A percentile compares a stretch with the other conserved stretches of the same genome.
Conservation (phyloP, 1,140 invertebrate genomes). For the Teleogryllus occipitalis region DNA sequence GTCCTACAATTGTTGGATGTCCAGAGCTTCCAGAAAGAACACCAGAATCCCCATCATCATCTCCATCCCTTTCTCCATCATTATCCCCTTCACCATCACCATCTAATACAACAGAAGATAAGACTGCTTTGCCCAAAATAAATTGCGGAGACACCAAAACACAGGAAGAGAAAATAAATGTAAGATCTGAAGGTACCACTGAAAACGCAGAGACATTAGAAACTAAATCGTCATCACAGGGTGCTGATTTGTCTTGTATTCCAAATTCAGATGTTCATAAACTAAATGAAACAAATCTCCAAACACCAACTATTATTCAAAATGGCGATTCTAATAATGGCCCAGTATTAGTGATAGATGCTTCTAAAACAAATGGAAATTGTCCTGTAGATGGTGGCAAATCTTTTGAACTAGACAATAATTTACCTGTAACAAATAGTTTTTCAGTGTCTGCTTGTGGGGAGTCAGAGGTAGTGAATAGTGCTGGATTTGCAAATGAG, state of each 20-base stretch:
- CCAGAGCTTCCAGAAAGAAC: neutral
- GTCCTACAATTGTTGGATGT: neutral
- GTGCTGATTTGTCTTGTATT: neutral
- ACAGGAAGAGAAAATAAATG: neutral
- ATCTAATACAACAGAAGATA: conserved; percentile 8
- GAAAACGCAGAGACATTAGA: neutral
- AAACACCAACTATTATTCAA: neutral
- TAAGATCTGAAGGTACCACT: neutral
- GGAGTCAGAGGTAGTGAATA: neutral
- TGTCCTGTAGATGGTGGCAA: neutral
- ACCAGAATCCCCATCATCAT: neutral
- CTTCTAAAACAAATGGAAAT: neutral
- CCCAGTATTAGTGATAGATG: neutral
- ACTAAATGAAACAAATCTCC: neutral
- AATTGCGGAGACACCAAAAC: neutral
- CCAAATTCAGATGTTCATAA: neutral
- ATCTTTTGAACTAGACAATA: neutral
- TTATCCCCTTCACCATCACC: neutral
- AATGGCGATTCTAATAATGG: neutral
- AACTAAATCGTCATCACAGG: too few species aligned
- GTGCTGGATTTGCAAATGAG: neutral
- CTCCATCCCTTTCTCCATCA: conserved; percentile 4
- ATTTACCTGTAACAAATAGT: neutral
- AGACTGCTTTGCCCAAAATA: neutral
- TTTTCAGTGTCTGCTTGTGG: neutral